A percentile compares a stretch with the other conserved stretches of the same genome.
Evolutionary conservation across 2,888 invertebrate genomes (phyloP).

Genomic region (Calephelis perditalis): DNA sequence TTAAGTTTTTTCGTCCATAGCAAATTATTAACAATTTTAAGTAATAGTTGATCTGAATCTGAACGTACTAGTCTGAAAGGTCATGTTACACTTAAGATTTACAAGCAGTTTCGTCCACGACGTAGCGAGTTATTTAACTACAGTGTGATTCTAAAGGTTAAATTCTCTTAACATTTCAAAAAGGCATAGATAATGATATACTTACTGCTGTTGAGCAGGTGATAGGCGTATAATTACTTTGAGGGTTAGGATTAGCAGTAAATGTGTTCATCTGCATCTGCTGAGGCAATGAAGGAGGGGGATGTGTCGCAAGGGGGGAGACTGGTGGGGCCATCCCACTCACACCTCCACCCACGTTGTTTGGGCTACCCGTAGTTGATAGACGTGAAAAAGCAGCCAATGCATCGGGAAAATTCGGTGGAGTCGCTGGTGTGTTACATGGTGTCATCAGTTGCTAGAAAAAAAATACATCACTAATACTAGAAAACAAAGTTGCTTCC

Average conservation of each 20-base stretch:
- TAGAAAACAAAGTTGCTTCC: too few relatives aligned
- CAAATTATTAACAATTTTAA: too few relatives aligned
- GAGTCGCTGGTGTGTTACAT: constrained; percentile 96
- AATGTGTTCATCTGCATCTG: constrained; percentile 56
- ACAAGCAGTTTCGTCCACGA: too few relatives aligned
- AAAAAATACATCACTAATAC: neutral
- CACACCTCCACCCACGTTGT: constrained; percentile 48
- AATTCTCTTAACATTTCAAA: too few relatives aligned
- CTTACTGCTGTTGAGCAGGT: constrained; percentile 73
- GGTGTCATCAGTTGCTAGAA: constrained; percentile 90
- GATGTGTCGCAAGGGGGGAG: constrained; percentile 66
- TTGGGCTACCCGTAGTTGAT: constrained; percentile 82
- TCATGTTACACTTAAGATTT: too few relatives aligned
- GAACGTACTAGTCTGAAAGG: too few relatives aligned
- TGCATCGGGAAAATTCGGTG: constrained; percentile 95
- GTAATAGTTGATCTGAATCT: too few relatives aligned
- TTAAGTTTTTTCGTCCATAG: too few relatives aligned
- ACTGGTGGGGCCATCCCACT: constrained; percentile 53
- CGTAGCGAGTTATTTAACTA: too few relatives aligned
- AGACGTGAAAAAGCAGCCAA: constrained; percentile 92
- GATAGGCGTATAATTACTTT: constrained; percentile 59
- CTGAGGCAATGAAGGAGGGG: constrained; percentile 53
- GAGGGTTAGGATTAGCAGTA: constrained; percentile 54
- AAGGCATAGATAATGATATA: constrained; percentile 21
- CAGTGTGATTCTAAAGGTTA: too few relatives aligned